A percentile compares a stretch with the other conserved stretches of the same genome.
Conservation (phyloP, 2,113 vertebrate genomes). For the Mormyrus lacerda region DNA sequence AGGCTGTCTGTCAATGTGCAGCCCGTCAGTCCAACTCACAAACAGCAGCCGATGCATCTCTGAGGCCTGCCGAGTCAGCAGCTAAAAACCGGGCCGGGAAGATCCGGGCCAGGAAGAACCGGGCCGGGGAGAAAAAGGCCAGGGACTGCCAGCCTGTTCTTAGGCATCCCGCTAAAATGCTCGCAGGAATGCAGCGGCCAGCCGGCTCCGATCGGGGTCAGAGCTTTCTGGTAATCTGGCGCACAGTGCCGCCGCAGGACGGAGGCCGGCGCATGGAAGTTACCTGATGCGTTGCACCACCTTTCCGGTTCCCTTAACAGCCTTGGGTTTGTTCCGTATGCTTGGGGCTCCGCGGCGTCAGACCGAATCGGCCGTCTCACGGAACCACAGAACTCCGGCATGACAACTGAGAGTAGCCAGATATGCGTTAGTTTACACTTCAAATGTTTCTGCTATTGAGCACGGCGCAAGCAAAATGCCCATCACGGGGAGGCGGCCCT, state of each 20-base stretch:
- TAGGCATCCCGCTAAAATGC: slow-evolving; percentile 9
- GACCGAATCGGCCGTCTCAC: slow-evolving; percentile 68
- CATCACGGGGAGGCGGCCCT: slow-evolving; percentile 50
- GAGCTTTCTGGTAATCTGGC: slow-evolving; percentile 44
- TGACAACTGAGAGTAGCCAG: slow-evolving; percentile 74
- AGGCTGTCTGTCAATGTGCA: background rate
- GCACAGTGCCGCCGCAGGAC: slow-evolving; percentile 55
- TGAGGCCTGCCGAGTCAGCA: background rate
- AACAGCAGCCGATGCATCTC: background rate
- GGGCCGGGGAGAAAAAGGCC: background rate
- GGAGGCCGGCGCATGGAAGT: slow-evolving; percentile 59
- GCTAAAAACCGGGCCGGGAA: background rate
- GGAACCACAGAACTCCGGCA: slow-evolving; percentile 58
- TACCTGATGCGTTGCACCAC: slow-evolving; percentile 72
- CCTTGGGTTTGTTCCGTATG: slow-evolving; percentile 47
- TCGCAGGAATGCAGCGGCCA: slow-evolving; percentile 46
- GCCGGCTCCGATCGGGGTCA: slow-evolving; percentile 44
- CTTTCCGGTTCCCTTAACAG: slow-evolving; percentile 70
- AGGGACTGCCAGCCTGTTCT: background rate
- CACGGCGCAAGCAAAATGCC: slow-evolving; percentile 60
- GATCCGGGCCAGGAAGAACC: background rate
- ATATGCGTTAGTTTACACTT: slow-evolving; percentile 66
- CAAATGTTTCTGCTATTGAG: slow-evolving; percentile 61
- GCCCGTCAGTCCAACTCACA: background rate
- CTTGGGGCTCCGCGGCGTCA: slow-evolving; percentile 66